phyloP scores from a whole-genome alignment of 2,797 vertebrate genomes.

The Dallia pectoralis region DNA sequence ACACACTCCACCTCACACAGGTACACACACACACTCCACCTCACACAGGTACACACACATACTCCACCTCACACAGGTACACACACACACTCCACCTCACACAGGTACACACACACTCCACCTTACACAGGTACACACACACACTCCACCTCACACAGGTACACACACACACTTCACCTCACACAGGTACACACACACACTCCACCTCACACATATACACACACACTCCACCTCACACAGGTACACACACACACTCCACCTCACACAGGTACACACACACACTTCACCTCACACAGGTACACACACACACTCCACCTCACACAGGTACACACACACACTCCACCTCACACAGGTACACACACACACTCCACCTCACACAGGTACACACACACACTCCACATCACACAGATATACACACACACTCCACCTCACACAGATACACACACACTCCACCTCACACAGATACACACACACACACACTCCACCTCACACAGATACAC shows the following conservation, averaged over 20 bases:
- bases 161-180: neutral
- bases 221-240: too few relatives aligned
- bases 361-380: neutral
- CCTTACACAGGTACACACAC: neutral
- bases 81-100: neutral
- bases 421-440: neutral
- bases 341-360: neutral
- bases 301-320: too few relatives aligned
- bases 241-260: too few relatives aligned
- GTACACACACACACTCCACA: neutral
- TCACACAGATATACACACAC: neutral
- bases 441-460: neutral
- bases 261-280: too few relatives aligned
- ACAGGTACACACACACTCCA: neutral
- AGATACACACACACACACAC: neutral
- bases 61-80: constrained; percentile 83
- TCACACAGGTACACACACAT: constrained; percentile 2
- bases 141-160: neutral
- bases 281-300: too few relatives aligned
- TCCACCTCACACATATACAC: too few relatives aligned
- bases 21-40: neutral
- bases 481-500: neutral
- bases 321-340: neutral
- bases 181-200: too few relatives aligned
- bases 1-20: neutral